Percentiles rank a stretch among this genome's conserved stretches.
phyloP scores from a whole-genome alignment of 2,797 vertebrate genomes.

The Clarias laeviceps region DNA sequence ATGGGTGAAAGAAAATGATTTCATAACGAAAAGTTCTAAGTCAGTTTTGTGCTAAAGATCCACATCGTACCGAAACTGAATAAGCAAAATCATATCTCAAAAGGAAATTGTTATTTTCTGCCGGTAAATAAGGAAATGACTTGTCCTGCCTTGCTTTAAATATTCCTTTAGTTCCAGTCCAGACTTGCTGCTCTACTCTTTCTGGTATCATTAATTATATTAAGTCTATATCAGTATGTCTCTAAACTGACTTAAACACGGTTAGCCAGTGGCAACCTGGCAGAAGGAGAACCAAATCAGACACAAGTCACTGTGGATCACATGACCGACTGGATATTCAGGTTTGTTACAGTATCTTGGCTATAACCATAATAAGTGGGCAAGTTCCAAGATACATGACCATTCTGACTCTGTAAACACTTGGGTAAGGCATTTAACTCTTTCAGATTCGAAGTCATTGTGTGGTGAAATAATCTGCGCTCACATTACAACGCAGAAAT shows the following conservation, averaged over 20 bases:
- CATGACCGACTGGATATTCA: background rate
- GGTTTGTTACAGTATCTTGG: background rate
- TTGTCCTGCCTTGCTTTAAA: background rate
- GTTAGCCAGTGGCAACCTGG: background rate
- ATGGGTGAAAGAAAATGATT: background rate
- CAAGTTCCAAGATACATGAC: background rate
- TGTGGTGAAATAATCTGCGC: background rate
- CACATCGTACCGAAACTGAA: background rate
- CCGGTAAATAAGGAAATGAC: background rate
- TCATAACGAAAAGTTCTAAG: background rate
- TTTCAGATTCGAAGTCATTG: background rate
- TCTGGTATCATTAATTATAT: background rate
- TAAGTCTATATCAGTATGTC: background rate
- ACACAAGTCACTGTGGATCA: background rate
- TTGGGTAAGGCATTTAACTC: background rate
- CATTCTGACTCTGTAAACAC: background rate
- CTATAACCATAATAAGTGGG: background rate
- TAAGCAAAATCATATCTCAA: background rate
- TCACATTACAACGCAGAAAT: background rate
- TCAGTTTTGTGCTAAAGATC: too few relatives aligned
- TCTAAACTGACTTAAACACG: background rate
- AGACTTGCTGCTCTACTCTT: background rate
- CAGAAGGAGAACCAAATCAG: background rate
- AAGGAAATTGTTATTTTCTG: background rate
- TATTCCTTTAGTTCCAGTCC: too few relatives aligned